Evolutionary conservation across 2,797 vertebrate genomes (phyloP), one percentile per base, ranked within the genome.

Genomic region (Leuciscus waleckii): DNA sequence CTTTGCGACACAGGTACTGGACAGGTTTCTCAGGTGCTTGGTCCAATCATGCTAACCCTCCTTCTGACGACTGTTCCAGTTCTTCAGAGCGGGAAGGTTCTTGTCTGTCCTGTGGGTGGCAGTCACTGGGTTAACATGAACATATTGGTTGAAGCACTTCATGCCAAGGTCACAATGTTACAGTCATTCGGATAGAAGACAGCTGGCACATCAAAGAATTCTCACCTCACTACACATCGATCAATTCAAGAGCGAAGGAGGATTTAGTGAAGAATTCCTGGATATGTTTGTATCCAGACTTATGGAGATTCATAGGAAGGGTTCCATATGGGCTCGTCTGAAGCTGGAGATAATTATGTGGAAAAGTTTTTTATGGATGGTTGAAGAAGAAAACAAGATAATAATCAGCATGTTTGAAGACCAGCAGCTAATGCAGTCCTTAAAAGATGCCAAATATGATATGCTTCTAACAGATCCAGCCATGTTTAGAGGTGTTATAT

Each of bases 81-180:
- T 49, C 16, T 49, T 17, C 46, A 49, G 16, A 49, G 46, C 46
- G 46, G 46, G 46, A 49, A 49, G 46, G 16, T 49, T 49, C 46
- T 49, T 49, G 46, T 49, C 29, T 85, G 85, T 46, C 90, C 90
- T 56, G 61, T 90, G 51, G 90, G 89, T 29, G 91, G 91, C 69
- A 91, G 90, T 85, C 91, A 92, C 19, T 92, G 91, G 91, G 76
- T 91, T 67, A 90, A 90, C 79, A 90, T 92, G 90, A 90, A 89
- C 56, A 56, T 90, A 58, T 29, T 92, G 58, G 61, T 92, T 7
- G 85, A 88, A 49, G 46, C 5, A 49, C 46, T 49, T 49, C 46
- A 49, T 17, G 46, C 46, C 46, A 49, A 49, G 89, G 91, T 58
- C 91, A 91, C 76, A 81, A 80, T 29, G 58, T 92, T 21, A 89